Evolutionary conservation across 2,888 invertebrate genomes (phyloP).

Genomic region (Drosophila prolongata): DNA sequence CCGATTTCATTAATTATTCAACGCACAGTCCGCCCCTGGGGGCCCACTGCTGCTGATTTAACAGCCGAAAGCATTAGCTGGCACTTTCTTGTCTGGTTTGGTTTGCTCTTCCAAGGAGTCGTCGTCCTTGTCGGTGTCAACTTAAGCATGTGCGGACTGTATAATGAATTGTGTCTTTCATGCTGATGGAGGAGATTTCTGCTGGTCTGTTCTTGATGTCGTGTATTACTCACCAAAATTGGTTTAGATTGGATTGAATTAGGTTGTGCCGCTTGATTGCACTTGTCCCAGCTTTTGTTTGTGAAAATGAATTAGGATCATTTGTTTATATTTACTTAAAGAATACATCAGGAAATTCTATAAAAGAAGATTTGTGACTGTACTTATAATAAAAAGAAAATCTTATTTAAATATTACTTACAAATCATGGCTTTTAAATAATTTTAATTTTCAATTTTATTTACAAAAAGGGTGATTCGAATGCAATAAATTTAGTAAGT

Average conservation of each 20-base stretch:
- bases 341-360: neutral
- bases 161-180: slow-evolving; percentile 42
- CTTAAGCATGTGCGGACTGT: slow-evolving; percentile 35
- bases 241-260: slow-evolving; percentile 11
- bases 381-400: too few species aligned
- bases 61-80: slow-evolving; percentile 44
- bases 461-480: neutral
- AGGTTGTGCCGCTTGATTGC: neutral
- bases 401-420: too few species aligned
- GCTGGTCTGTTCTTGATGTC: slow-evolving; percentile 5
- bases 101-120: neutral
- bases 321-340: neutral
- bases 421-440: too few species aligned
- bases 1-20: slow-evolving; percentile 73
- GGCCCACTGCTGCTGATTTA: slow-evolving; percentile 29
- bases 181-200: slow-evolving; percentile 22
- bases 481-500: too few species aligned
- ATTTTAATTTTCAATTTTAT: neutral
- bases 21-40: slow-evolving; percentile 45
- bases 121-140: slow-evolving; percentile 25
- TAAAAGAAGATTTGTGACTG: neutral
- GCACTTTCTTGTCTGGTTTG: slow-evolving; percentile 28
- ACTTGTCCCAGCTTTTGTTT: neutral
- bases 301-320: neutral
- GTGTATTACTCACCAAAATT: slow-evolving; percentile 16